Base-by-base conservation (phyloP, 2,888 invertebrate species). In the Melangyna quadrimaculata region DNA sequence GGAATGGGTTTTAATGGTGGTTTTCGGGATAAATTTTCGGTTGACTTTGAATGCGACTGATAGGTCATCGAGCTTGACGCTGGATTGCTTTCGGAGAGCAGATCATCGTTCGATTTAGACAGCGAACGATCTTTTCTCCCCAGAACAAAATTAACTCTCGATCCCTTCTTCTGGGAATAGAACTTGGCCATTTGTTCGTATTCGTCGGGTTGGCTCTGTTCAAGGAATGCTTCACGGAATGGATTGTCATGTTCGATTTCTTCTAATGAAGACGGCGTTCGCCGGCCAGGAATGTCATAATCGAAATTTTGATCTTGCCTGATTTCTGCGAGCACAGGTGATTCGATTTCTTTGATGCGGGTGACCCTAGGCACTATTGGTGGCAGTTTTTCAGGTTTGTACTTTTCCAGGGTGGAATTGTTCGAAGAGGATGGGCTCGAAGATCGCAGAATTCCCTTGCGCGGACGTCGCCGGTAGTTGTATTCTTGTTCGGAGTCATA, bases 201-300 rank as follows among this genome's bases (percentile, higher is more conserved):
- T 59, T 90, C 90, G 73, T 92, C 91, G 7, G 87, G 88, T 29
- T 86, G 87, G 14, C 87, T 87, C 32, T 79, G 87, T 17, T 88
- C 88, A 17, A 90, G 88, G 79, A 90, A 90, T 69, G 91, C 90
- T 73, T 90, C 89, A 0, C 92, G 90, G 88, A 92, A 92, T 27
- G 92, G 92, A 89, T 92, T 92, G 53, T 92, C 92, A 2, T 90
- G 89, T 74, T 92, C 92, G 72, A 92, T 90, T 89, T 92, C 92
- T 43, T 88, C 88, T 17, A 87, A 81, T 0, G 87, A 73, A 9
- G 89, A 88, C 5, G 88, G 73, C 0, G 88, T 78, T 12, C 89
- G 88, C 10, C 88, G 88, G 17, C 89, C 88, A 6, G 87, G 83
- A 86, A 89, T 88, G 35, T 87, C 88, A 65, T 88, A 87, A 22